Base-by-base conservation (phyloP, 2,797 vertebrate species). In the Meriones psammophilus region DNA sequence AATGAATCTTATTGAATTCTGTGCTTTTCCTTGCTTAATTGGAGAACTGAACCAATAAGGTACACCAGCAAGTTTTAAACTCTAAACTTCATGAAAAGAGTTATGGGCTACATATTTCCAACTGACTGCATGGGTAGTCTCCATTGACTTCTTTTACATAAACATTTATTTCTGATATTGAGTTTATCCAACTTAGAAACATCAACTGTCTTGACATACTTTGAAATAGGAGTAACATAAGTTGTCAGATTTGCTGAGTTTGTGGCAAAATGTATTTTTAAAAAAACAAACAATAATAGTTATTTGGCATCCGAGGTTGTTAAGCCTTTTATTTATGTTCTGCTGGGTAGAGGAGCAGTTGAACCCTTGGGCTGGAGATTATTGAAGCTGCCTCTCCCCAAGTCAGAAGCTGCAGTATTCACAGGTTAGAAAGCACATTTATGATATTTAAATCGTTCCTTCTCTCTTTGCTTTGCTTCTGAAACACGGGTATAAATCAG, bases 151-250 rank as follows among this genome's bases (percentile, higher is more conserved):
- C 54, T 86, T 96, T 91, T 79, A 89, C 28, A 46, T 93, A 94
- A 96, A 91, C 90, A 92, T 87, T 95, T 93, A 77, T 89, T 96
- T 92, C 69, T 81, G 64, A 78, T 80, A 68, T 42, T 56, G n/a
- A 91, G 50, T 91, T 71, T 94, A 73, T 24, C 33, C 54, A 97
- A 77, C 92, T 96, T 91, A 92, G n/a, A 50, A 62, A 79, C 24
- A 91, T 76, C 58, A 86, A 96, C 79, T 66, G n/a, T 15, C 28
- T 90, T 85, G 54, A 86, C 24, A 68, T 62, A 71, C 30, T 95
- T 94, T 93, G 84, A 86, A 96, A 93, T 26, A 58, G 39, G 24
- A 64, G 22, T 93, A 92, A 90, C 46, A 30, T 73, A 88, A 88
- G 91, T 80, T 36, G 73, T 92, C 76, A 96, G 92, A 54, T 94